Conservation (phyloP, 2,888 invertebrate species). For the Gymnoscelis rufifasciata region DNA sequence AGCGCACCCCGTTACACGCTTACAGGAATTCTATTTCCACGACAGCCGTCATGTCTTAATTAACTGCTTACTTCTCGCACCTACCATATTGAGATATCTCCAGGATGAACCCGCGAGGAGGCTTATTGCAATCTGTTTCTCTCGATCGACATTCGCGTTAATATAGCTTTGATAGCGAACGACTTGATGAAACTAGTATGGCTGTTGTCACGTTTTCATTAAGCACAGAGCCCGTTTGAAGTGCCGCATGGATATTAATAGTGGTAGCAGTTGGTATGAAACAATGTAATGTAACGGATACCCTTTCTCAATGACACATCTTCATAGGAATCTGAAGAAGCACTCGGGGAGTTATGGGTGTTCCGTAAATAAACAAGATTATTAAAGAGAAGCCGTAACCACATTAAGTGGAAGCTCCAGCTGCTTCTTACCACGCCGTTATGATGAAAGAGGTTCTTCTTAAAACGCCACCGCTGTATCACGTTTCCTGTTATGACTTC, state of each 20-base stretch:
- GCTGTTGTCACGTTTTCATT: conserved; percentile 22
- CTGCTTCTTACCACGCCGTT: conserved; percentile 68
- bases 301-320: conserved; percentile 45
- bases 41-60: conserved; percentile 78
- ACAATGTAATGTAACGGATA: conserved; percentile 34
- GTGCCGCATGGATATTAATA: conserved; percentile 27
- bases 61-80: conserved; percentile 75
- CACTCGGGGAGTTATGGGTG: conserved; percentile 51
- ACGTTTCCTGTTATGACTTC: conserved; percentile 77
- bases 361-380: conserved; percentile 74
- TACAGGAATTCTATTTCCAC: conserved; percentile 78
- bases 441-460: conserved; percentile 70
- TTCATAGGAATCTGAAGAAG: conserved; percentile 50
- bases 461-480: conserved; percentile 63
- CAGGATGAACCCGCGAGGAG: conserved; percentile 66
- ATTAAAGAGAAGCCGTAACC: conserved; percentile 74
- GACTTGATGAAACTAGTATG: conserved; percentile 24
- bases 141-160: conserved; percentile 25
- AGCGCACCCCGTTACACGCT: conserved; percentile 61
- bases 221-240: conserved; percentile 15
- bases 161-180: conserved; percentile 27
- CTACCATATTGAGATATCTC: conserved; percentile 77
- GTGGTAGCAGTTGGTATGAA: conserved; percentile 29
- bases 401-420: conserved; percentile 72
- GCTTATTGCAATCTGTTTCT: conserved; percentile 68